Evolutionary conservation across 2,113 vertebrate genomes (phyloP), one percentile per base, ranked within the genome.

Genomic region (Empidonax traillii): DNA sequence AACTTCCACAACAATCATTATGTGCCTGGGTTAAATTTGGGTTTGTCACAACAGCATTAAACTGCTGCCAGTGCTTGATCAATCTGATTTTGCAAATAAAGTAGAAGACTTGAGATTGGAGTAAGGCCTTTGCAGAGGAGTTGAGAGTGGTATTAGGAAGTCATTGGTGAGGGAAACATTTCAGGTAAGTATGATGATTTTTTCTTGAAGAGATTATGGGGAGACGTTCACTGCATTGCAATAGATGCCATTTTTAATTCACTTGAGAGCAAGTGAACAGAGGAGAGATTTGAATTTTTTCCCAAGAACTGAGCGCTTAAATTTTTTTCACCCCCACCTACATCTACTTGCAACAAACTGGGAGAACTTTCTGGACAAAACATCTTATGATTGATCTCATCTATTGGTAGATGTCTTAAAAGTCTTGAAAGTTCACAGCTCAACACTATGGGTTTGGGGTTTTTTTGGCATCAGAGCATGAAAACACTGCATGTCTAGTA

Each of bases 291-390:
- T 33, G 20, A 41, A 79, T 39, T 87, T 39, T 79, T 87, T 74
- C 53, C 87, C 61, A 51, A 82, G 66, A 87, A 93, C 85, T 61
- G 47, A 96, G 43, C 62, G 47, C 71, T 75, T 83, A 73, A 84
- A 35, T 68, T 67, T 11, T 20, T 25, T 5, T 28, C 19, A 35
- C n/a, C 20, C 10, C 16, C 41, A 63, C 74, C 27, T 58, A 35
- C 87, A 88, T 88, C 88, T 79, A 80, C 87, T 91, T 83, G 58
- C 75, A 93, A 82, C 23, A 87, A 89, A 85, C 39, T 69, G 44
- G 63, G 69, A 83, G 93, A 93, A 93, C 92, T 96, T 97, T 96
- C 95, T 94, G 87, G 93, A 96, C 93, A 63, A 85, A 97, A n/a
- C 58, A 66, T 83, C 87, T 88, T 91, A 83, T 13, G 71, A 72